Evolutionary conservation across 1,140 invertebrate genomes (phyloP).

Genomic region (Panagrolaimus sp.): DNA sequence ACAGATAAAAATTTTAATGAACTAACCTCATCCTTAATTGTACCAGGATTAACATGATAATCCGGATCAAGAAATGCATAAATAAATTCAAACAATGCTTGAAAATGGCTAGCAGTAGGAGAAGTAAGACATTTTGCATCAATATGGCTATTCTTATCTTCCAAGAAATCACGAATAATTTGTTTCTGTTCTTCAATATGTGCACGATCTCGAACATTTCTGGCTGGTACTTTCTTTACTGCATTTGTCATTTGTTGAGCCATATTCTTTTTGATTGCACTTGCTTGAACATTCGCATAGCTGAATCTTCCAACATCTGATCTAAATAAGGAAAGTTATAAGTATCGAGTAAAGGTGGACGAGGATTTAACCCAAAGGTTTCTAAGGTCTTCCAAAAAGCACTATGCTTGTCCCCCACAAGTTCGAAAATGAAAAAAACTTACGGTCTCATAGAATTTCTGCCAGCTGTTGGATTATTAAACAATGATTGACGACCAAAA

Average conservation of each 20-base stretch:
- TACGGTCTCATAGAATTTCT: too few species aligned
- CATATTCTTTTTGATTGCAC: too few species aligned
- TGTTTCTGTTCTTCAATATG: neutral
- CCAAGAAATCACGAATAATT: neutral
- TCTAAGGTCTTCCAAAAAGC: too few species aligned
- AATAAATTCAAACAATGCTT: neutral
- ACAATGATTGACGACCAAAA: conserved; percentile 9
- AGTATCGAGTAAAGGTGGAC: too few species aligned
- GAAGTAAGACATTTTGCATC: neutral
- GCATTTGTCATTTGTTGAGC: neutral
- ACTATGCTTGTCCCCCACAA: too few species aligned
- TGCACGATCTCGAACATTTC: neutral
- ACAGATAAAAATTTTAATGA: too few species aligned
- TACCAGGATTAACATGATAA: neutral
- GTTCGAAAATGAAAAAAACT: too few species aligned
- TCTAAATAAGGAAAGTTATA: too few species aligned
- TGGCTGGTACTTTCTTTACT: neutral
- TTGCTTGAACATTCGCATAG: too few species aligned
- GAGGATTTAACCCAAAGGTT: too few species aligned
- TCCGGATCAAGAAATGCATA: neutral
- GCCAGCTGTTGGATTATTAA: neutral
- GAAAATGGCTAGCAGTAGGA: neutral
- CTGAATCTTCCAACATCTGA: too few species aligned
- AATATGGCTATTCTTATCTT: neutral
- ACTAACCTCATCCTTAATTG: too few species aligned